A percentile compares a stretch with the other conserved stretches of the same genome.
These are phyloP conservation scores for Tor tambroides DNA, from an alignment of 2,113 vertebrate genomes.

Conservation along the genomic window DNA sequence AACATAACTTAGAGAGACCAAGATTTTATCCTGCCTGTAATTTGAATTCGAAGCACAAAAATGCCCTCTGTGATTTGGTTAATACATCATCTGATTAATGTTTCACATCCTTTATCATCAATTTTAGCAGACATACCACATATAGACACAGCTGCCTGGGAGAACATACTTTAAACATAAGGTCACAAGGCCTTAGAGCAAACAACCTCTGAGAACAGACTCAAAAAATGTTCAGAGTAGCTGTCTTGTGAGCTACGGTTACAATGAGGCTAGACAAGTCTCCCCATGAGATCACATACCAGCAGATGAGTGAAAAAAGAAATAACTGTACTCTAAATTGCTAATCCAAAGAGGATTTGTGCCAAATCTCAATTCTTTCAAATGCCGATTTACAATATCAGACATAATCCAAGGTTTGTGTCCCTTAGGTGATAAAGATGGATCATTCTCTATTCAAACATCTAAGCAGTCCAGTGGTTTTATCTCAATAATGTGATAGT, in stretches of 20 bases:
- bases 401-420: slow-evolving; percentile 6
- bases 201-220: slow-evolving; percentile 13
- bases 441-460: not conserved
- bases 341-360: slow-evolving; percentile 51
- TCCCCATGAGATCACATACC: slow-evolving; percentile 38
- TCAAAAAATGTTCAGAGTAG: not conserved
- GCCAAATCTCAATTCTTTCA: slow-evolving; percentile 60
- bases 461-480: not conserved
- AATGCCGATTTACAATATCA: not conserved
- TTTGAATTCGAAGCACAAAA: slow-evolving; percentile 51
- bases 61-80: slow-evolving; percentile 6
- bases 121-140: slow-evolving; percentile 16
- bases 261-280: slow-evolving; percentile 17
- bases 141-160: slow-evolving; percentile 10
- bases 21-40: slow-evolving; percentile 34
- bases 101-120: slow-evolving; percentile 20
- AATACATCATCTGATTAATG: not conserved
- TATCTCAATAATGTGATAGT: not conserved
- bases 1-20: slow-evolving; percentile 24
- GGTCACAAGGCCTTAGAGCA: slow-evolving; percentile 15
- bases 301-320: slow-evolving; percentile 30
- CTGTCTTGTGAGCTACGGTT: not conserved
- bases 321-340: slow-evolving; percentile 37
- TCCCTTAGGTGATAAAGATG: not conserved
- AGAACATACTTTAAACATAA: slow-evolving; percentile 20